These are phyloP conservation scores for Acanthisitta chloris DNA, from an alignment of 2,113 vertebrate genomes.

Conservation along the genomic window DNA sequence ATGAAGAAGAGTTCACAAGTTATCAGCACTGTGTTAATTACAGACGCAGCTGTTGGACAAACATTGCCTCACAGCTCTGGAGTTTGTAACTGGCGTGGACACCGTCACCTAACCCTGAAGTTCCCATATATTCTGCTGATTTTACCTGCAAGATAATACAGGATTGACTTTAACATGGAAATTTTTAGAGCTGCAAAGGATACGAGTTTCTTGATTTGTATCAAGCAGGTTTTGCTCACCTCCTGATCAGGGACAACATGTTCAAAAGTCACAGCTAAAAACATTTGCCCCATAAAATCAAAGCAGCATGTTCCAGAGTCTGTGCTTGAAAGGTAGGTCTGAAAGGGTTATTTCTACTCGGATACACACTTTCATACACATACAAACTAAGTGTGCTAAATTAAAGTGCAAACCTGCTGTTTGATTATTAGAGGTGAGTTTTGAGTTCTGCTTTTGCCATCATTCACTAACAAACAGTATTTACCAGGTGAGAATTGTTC, in stretches of 20 bases:
- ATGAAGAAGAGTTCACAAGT: not conserved
- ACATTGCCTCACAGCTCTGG: not conserved
- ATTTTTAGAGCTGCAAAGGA: not conserved
- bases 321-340: not conserved
- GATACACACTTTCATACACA: not conserved
- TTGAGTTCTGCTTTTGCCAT: not conserved
- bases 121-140: no score
- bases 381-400: not conserved
- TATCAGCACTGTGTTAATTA: not conserved
- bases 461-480: not conserved
- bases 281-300: not conserved
- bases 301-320: not conserved
- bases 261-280: not conserved
- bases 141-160: not conserved
- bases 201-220: not conserved
- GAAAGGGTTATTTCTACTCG: not conserved
- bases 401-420: not conserved
- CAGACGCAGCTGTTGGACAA: not conserved
- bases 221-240: not conserved
- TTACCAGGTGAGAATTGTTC: not conserved
- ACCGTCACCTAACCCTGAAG: not conserved
- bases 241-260: not conserved
- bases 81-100: not conserved
- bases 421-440: not conserved
- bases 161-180: not conserved